Evolutionary conservation across 1,140 invertebrate species (phyloP).

Genomic region (Drosophila pallidifrons): DNA sequence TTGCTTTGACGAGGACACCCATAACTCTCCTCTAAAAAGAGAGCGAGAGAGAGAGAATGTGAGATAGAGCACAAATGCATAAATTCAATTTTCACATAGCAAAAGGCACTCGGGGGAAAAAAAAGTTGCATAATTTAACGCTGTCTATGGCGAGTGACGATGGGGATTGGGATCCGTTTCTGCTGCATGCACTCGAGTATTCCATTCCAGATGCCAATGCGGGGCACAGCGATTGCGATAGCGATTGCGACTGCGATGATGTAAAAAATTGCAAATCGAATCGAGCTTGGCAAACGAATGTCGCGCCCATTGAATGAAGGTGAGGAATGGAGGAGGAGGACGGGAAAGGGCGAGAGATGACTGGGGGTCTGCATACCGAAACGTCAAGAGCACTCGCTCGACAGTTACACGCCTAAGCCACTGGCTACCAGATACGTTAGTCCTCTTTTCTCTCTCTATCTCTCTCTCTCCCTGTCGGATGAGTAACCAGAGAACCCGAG

Average conservation of each 20-base stretch:
- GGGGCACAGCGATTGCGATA: not conserved
- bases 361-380: slow-evolving; percentile 61
- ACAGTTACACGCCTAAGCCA: slow-evolving; percentile 78
- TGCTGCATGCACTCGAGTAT: not conserved
- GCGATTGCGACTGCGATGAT: slow-evolving; percentile 7
- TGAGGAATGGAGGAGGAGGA: not conserved
- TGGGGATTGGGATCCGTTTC: slow-evolving; percentile 16
- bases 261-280: slow-evolving; percentile 82
- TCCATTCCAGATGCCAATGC: slow-evolving; percentile 6
- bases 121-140: slow-evolving; percentile 75
- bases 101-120: slow-evolving; percentile 11
- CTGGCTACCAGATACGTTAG: not conserved
- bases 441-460: not conserved
- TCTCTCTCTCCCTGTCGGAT: not conserved
- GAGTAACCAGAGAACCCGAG: not conserved
- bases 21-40: not conserved
- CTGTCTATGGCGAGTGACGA: slow-evolving; percentile 55
- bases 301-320: slow-evolving; percentile 39
- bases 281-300: slow-evolving; percentile 62
- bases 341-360: no score
- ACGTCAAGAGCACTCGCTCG: slow-evolving; percentile 78
- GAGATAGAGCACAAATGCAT: slow-evolving; percentile 56
- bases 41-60: not conserved
- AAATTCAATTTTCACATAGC: slow-evolving; percentile 68
- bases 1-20: no score